phyloP scores from a whole-genome alignment of 2,113 vertebrate genomes.

The Mesitornis unicolor region DNA sequence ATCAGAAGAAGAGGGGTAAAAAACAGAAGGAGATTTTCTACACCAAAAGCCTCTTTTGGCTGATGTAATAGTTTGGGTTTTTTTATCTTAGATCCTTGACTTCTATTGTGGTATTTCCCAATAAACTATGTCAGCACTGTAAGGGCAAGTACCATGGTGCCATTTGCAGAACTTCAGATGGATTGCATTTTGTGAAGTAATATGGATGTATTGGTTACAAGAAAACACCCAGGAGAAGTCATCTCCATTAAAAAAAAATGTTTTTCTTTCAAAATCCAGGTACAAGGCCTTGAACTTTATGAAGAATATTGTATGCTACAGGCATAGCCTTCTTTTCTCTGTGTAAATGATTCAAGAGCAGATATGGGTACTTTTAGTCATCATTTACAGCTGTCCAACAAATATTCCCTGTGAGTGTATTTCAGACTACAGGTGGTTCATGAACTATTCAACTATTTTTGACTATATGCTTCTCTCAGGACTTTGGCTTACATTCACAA shows the following conservation, averaged over 20 bases:
- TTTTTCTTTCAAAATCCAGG: not conserved
- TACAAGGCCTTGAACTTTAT: not conserved
- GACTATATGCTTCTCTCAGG: not conserved
- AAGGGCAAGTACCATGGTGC: not conserved
- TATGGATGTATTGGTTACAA: not conserved
- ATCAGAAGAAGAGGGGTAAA: not conserved
- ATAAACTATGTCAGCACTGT: not conserved
- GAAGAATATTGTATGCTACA: not conserved
- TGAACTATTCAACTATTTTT: slow-evolving; percentile 34
- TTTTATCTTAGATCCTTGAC: not conserved
- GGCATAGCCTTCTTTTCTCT: not conserved
- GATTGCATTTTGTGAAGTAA: not conserved
- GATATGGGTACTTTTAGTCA: not conserved
- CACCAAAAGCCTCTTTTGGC: not conserved
- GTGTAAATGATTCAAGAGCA: not conserved
- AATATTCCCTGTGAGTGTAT: not conserved
- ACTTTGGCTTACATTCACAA: not conserved
- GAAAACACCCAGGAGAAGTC: not conserved
- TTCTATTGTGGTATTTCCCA: not conserved
- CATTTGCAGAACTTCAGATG: not conserved
- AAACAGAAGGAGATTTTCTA: not conserved
- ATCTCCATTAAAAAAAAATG: not conserved
- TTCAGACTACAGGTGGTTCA: slow-evolving; percentile 36
- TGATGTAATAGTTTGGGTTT: not conserved
- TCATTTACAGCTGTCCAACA: slow-evolving; percentile 20